Evolutionary conservation across 2,113 vertebrate genomes (phyloP), one percentile per base, ranked within the genome.

Genomic region (Lates calcarifer): DNA sequence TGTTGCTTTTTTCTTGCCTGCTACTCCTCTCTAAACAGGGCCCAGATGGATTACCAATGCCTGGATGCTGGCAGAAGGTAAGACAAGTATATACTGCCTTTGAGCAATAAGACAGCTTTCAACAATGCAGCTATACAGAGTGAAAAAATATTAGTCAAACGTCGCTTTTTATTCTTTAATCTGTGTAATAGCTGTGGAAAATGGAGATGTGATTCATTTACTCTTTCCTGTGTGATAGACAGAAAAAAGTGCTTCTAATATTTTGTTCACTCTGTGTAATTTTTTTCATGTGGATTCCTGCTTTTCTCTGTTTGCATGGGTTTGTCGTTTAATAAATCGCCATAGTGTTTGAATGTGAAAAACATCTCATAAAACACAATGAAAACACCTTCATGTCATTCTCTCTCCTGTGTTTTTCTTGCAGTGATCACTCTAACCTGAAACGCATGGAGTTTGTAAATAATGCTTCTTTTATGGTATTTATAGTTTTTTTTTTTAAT

Each of bases 41-140:
- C 72, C 98, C 98, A 0, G 98, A 99, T 94, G 98, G 98, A 92
- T 96, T 99, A 95, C 98, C 98, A 58, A 99, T 99, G 98, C 98
- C 98, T 90, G 98, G 98, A 22, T 99, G 98, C 88, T 99, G 98
- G 98, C 98, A 99, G 94, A 99, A 99, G 97, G 97, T 99, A 95
- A 93, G 94, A 81, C 4, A 0, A 69, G 7, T 10, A 29, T 20
- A 68, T 29, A 47, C 31, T 55, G 29, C 43, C 3, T 74, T 29
- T 67, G 4, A 64, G 10, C 24, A 1, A 17, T 22, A 31, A 61
- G 35, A 60, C 29, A 71, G 15, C 31, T 17, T n/a, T 49, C 41
- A 75, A 45, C 53, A 31, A 12, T 6, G 26, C 17, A 77, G 14
- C 35, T 29, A 15, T 66, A 31, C 18, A 61, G 55, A 65, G 63